Conservation (phyloP, 2,797 vertebrate genomes). For the Xenopus petersii region DNA sequence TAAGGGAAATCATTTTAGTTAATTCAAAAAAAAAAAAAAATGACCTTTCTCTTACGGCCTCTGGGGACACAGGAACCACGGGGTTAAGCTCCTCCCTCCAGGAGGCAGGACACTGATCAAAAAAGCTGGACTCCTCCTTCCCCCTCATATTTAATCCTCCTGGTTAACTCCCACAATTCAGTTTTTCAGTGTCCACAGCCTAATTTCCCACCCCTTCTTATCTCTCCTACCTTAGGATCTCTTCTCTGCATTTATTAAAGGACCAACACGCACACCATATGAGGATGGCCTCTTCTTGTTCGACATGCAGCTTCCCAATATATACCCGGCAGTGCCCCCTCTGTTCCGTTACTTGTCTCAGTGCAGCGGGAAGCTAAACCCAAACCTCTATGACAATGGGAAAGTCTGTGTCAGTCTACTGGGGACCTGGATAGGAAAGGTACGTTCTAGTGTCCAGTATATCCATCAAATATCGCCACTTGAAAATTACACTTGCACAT, state of each 20-base stretch:
- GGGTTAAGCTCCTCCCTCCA: too few species aligned
- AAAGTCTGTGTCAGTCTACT: slow-evolving; percentile 98
- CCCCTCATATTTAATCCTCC: too few species aligned
- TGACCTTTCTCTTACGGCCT: too few species aligned
- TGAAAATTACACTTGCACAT: too few species aligned
- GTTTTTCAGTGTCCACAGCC: too few species aligned
- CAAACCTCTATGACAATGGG: slow-evolving; percentile 97
- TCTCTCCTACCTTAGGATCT: slow-evolving; percentile 75
- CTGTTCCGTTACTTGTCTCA: slow-evolving; percentile 96
- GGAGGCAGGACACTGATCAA: too few species aligned
- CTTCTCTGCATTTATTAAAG: slow-evolving; percentile 94
- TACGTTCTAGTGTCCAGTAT: slow-evolving; percentile 48
- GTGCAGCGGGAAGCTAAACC: slow-evolving; percentile 95
- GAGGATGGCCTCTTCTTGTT: slow-evolving; percentile 96
- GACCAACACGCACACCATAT: slow-evolving; percentile 92
- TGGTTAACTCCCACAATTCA: too few species aligned
- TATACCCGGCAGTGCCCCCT: slow-evolving; percentile 92
- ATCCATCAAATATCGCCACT: too few species aligned
- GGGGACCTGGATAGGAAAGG: slow-evolving; percentile 98
- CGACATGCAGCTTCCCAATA: slow-evolving; percentile 97
- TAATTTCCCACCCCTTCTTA: background rate
- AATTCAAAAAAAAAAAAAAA: too few species aligned
- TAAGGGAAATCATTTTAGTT: too few species aligned
- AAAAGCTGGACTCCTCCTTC: too few species aligned
- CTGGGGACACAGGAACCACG: too few species aligned